Conservation (phyloP, 2,797 vertebrate genomes). For the Halcyon chelicuti region DNA sequence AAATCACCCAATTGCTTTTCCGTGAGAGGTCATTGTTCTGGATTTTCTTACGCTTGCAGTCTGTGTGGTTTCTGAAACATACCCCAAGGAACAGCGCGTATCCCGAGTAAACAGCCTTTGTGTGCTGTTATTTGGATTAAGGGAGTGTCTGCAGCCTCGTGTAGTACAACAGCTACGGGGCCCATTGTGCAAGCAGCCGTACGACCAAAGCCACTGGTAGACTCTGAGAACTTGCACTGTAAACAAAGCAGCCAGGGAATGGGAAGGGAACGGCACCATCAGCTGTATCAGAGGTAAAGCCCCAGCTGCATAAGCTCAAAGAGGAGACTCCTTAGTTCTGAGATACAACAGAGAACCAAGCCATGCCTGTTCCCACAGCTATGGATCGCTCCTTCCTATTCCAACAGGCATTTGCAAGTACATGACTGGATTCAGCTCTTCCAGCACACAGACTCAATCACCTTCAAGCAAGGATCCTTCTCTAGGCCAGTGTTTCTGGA, state of each 20-base stretch:
- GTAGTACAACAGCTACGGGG: fast-evolving
- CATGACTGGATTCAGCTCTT: background rate
- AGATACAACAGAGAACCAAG: fast-evolving
- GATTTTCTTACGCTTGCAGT: fast-evolving
- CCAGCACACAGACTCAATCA: background rate
- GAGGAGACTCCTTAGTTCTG: background rate
- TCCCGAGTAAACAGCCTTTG: background rate
- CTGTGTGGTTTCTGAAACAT: background rate
- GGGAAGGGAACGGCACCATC: background rate
- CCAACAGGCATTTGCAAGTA: background rate
- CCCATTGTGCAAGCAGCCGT: background rate
- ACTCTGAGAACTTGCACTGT: background rate
- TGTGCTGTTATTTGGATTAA: background rate
- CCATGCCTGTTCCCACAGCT: background rate
- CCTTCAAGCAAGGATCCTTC: background rate
- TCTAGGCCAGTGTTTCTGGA: background rate
- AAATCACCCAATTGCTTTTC: background rate
- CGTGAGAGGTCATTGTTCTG: background rate
- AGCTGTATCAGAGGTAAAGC: background rate
- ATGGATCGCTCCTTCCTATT: background rate
- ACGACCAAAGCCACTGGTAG: fast-evolving
- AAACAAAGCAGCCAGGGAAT: background rate
- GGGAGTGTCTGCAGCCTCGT: background rate
- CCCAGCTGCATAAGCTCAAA: fast-evolving
- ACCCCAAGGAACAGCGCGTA: background rate